Evolutionary conservation across 2,113 vertebrate genomes (phyloP).

Genomic region (Labeo rohita): DNA sequence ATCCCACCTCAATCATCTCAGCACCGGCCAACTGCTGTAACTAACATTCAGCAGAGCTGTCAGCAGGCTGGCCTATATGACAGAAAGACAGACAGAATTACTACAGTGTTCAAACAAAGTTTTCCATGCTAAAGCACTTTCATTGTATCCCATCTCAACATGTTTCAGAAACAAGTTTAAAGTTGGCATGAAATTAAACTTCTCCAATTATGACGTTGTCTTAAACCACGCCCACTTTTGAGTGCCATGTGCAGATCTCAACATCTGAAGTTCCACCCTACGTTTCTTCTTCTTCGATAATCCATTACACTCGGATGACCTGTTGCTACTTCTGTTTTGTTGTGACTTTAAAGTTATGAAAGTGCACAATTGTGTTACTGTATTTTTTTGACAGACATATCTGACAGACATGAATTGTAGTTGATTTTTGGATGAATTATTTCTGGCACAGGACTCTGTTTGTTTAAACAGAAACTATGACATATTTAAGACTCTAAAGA

Average conservation of each 20-base stretch:
- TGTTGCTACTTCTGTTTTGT: no score
- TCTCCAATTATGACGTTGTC: background rate
- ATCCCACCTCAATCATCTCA: background rate
- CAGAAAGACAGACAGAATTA: background rate
- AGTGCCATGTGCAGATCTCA: background rate
- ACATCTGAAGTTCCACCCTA: background rate
- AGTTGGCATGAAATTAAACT: no score
- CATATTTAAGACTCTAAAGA: background rate
- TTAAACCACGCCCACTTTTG: background rate
- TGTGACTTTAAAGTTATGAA: no score
- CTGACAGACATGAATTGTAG: background rate
- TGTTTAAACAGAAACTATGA: background rate
- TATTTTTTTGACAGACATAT: background rate
- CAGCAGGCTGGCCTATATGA: background rate
- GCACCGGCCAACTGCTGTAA: background rate
- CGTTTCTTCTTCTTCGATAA: background rate
- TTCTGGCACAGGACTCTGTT: background rate
- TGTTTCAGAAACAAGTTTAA: background rate
- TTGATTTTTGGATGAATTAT: background rate
- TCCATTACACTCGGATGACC: background rate
- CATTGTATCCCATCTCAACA: background rate
- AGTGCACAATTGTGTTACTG: background rate
- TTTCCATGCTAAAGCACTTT: background rate
- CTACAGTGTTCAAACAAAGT: background rate
- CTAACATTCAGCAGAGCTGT: background rate